Conservation (phyloP, 2,797 vertebrate genomes). For the Phylloscopus collybita region DNA sequence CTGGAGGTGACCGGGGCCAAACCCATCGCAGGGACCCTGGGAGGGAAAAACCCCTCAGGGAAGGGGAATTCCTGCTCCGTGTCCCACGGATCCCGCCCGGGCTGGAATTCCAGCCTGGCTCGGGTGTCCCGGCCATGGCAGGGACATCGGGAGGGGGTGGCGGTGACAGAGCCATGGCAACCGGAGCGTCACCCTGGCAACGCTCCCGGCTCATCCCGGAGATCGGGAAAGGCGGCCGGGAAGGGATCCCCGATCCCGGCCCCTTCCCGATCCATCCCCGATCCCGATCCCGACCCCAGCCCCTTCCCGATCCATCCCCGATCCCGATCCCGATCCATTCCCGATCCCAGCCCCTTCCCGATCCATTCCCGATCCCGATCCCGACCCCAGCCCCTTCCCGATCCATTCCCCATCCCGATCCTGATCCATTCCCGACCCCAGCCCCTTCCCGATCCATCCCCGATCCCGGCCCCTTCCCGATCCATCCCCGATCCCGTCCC, state of each 20-base stretch:
- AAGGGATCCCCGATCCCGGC: not conserved
- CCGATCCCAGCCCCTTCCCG: too few relatives aligned
- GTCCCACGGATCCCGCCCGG: not conserved
- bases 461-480: too few relatives aligned
- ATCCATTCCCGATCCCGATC: rapidly evolving
- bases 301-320: too few relatives aligned
- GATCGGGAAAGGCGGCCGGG: rapidly evolving
- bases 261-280: too few relatives aligned
- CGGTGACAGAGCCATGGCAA: not conserved
- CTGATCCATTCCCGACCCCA: not conserved
- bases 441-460: not conserved
- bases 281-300: too few relatives aligned
- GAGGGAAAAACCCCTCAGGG: not conserved
- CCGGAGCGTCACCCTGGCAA: not conserved
- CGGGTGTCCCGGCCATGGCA: not conserved
- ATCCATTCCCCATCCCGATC: too few relatives aligned
- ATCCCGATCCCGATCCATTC: too few relatives aligned
- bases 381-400: too few relatives aligned
- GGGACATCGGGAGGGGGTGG: not conserved
- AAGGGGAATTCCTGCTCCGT: not conserved
- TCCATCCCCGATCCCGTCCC: too few relatives aligned
- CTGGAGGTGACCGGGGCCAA: not conserved
- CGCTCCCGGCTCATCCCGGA: not conserved
- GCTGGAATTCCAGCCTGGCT: not conserved
- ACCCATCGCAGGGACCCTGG: not conserved